Evolutionary conservation across 2,113 vertebrate genomes (phyloP).

Genomic region (Corapipo altera): DNA sequence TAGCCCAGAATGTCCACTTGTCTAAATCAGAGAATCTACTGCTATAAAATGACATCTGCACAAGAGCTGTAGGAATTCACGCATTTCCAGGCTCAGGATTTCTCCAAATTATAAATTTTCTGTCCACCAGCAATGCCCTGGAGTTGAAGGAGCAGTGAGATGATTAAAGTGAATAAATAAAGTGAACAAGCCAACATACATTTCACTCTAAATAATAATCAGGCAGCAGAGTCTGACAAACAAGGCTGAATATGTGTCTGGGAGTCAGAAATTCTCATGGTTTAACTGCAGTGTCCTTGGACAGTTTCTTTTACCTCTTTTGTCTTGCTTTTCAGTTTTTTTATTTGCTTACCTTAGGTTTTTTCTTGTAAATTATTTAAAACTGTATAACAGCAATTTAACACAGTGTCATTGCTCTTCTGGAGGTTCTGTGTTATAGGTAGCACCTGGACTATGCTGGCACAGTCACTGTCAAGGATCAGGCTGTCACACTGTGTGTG

Average conservation of each 20-base stretch:
- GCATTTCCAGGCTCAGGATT: not conserved
- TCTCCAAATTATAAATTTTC: not conserved
- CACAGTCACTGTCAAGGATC: not conserved
- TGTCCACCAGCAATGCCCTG: not conserved
- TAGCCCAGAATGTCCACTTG: not conserved
- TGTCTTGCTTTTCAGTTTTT: not conserved
- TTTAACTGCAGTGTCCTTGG: not conserved
- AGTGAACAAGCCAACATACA: not conserved
- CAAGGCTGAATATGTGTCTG: not conserved
- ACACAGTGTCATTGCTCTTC: not conserved
- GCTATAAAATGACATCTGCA: not conserved
- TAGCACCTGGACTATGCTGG: not conserved
- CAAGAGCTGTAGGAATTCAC: not conserved
- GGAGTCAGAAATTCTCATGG: not conserved
- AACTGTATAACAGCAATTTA: not conserved
- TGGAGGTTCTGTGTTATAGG: not conserved
- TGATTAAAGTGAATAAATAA: constrained; percentile 31
- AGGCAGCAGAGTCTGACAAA: not conserved
- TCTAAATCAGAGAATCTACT: constrained; percentile 7
- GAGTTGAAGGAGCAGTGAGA: not conserved
- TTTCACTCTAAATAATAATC: constrained; percentile 42
- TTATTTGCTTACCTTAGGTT: not conserved
- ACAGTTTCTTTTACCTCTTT: not conserved
- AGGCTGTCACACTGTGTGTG: not conserved
- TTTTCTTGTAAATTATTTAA: not conserved